phyloP scores from a whole-genome alignment of 1,140 invertebrate species.

The Pinna nobilis region DNA sequence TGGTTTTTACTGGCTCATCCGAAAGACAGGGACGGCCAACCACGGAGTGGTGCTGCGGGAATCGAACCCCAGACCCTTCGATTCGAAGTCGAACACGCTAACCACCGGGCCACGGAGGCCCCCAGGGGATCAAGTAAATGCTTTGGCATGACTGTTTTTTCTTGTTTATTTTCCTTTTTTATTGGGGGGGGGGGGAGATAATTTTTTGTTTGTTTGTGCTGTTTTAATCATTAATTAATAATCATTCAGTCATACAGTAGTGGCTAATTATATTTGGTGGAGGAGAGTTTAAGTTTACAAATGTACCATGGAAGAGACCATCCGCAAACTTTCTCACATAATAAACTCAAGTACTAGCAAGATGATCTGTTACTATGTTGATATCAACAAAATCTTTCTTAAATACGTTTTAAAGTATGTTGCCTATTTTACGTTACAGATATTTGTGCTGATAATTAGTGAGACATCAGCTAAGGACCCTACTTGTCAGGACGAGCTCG shows the following conservation, averaged over 20 bases:
- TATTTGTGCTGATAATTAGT: constrained; percentile 57
- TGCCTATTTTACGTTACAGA: constrained; percentile 40
- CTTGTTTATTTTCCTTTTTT: too few relatives aligned
- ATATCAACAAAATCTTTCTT: too few relatives aligned
- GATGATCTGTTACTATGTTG: background rate
- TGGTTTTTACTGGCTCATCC: too few relatives aligned
- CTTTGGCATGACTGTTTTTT: background rate
- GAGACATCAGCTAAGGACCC: constrained; percentile 47
- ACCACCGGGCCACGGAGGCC: too few relatives aligned
- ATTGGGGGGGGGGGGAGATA: too few relatives aligned
- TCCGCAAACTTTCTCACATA: background rate
- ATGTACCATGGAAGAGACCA: background rate
- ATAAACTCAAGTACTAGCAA: background rate
- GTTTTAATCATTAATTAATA: too few relatives aligned
- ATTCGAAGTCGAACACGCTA: too few relatives aligned
- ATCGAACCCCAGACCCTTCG: too few relatives aligned
- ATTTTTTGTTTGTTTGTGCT: too few relatives aligned
- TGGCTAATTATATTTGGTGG: background rate
- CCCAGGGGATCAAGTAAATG: background rate
- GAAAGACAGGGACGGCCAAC: too few relatives aligned
- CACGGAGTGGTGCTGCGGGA: too few relatives aligned
- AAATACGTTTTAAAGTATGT: background rate
- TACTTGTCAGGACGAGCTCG: constrained; percentile 57
- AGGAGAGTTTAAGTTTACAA: background rate
- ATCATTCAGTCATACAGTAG: too few relatives aligned